These are phyloP conservation scores for Pedetes capensis DNA, from an alignment of 2,113 vertebrate genomes.

Conservation along the genomic window DNA sequence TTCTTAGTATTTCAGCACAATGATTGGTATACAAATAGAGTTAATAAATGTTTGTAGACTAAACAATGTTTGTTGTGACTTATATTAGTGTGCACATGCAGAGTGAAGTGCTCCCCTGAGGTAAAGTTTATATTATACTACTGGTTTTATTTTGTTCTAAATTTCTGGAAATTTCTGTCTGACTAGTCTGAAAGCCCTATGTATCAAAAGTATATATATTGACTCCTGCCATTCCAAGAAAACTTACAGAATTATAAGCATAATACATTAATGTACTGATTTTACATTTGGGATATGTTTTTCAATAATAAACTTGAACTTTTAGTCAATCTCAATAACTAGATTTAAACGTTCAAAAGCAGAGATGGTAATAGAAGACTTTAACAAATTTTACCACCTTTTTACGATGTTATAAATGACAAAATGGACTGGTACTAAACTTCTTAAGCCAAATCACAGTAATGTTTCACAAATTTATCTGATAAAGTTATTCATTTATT, in stretches of 20 bases:
- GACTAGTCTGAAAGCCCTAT: not conserved
- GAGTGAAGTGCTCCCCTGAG: not conserved
- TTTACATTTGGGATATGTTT: not conserved
- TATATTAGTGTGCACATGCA: not conserved
- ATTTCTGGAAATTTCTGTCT: not conserved
- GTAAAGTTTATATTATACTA: not conserved
- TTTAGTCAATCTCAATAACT: not conserved
- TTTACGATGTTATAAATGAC: not conserved
- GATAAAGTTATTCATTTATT: conserved; percentile 68
- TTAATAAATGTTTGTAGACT: conserved; percentile 6
- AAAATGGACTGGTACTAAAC: not conserved
- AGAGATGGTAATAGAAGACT: not conserved
- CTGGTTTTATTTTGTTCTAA: not conserved
- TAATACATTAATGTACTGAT: not conserved
- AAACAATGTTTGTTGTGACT: not conserved
- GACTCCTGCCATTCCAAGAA: not conserved
- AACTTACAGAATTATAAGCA: conserved; percentile 13
- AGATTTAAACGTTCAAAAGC: conserved; percentile 29
- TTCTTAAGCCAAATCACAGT: conserved; percentile 62
- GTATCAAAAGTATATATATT: not conserved
- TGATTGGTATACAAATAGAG: not conserved
- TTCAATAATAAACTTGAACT: not conserved
- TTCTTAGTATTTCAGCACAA: not conserved
- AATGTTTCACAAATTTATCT: conserved; percentile 61
- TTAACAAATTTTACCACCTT: not conserved